These are phyloP conservation scores for Drosophila nr. medialis DNA, from an alignment of 2,888 invertebrate genomes.

Conservation along the genomic window DNA sequence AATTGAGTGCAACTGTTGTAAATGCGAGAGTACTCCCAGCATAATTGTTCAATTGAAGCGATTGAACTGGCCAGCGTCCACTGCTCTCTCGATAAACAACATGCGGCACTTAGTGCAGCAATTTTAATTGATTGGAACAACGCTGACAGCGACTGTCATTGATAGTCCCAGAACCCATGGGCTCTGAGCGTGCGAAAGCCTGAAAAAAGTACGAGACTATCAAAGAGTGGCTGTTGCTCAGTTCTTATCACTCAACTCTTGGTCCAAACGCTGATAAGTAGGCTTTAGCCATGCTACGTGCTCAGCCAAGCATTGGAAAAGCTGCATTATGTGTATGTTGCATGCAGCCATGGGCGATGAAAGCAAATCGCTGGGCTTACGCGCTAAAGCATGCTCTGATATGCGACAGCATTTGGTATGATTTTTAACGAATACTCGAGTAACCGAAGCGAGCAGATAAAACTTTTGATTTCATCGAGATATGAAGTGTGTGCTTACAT, in stretches of 20 bases:
- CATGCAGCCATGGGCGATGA: slow-evolving; percentile 3
- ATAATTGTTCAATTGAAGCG: slow-evolving; percentile 75
- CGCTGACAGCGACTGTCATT: slow-evolving; percentile 29
- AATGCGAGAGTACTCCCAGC: slow-evolving; percentile 16
- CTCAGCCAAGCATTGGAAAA: slow-evolving; percentile 19
- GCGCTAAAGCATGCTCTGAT: slow-evolving; percentile 14
- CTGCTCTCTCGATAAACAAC: slow-evolving; percentile 53
- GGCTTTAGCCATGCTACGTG: slow-evolving; percentile 49
- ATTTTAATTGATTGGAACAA: slow-evolving; percentile 69
- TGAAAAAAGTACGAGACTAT: slow-evolving; percentile 26
- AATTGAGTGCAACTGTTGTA: slow-evolving; percentile 70
- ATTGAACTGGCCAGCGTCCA: slow-evolving; percentile 39
- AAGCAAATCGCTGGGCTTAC: slow-evolving; percentile 1
- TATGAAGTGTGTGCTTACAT: not conserved
- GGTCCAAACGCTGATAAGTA: slow-evolving; percentile 54
- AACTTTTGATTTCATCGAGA: not conserved
- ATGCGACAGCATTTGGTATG: not conserved
- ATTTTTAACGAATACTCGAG: not conserved
- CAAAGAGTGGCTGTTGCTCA: slow-evolving; percentile 1
- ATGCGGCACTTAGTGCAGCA: slow-evolving; percentile 65
- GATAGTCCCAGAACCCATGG: slow-evolving; percentile 14
- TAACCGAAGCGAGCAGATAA: not conserved
- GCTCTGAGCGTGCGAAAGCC: slow-evolving; percentile 51
- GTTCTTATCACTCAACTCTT: slow-evolving; percentile 37
- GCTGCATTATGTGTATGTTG: slow-evolving; percentile 5